These are phyloP conservation scores for Drosophila fulvimacula DNA, from an alignment of 2,888 invertebrate genomes.

Conservation along the genomic window DNA sequence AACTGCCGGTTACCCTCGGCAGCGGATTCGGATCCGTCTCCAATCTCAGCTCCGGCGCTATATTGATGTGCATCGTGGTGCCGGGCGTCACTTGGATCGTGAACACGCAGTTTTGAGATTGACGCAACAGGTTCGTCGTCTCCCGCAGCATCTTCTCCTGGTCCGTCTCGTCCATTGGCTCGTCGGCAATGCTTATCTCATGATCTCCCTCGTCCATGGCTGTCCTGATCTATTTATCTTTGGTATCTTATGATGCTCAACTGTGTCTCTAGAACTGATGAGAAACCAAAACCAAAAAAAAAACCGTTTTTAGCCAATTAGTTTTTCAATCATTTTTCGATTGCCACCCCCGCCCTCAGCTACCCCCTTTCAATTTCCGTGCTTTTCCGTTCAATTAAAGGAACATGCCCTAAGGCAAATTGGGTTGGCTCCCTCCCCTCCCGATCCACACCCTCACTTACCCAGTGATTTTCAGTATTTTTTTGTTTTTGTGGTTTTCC, in stretches of 20 bases:
- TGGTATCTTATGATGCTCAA: background rate
- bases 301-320: constrained; percentile 4
- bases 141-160: constrained; percentile 9
- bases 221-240: background rate
- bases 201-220: constrained; percentile 20
- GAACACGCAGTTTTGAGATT: background rate
- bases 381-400: constrained; percentile 40
- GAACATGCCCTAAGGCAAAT: constrained; percentile 39
- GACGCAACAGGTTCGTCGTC: background rate
- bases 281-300: background rate
- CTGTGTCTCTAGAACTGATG: background rate
- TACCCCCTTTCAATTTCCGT: constrained; percentile 33
- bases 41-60: background rate
- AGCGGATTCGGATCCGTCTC: background rate
- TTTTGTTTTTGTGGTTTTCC: background rate
- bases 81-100: constrained; percentile 10
- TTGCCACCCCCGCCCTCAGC: background rate
- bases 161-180: background rate
- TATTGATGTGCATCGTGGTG: constrained; percentile 21
- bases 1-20: background rate
- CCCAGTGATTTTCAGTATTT: background rate
- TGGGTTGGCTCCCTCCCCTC: background rate
- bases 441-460: background rate
- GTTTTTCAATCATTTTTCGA: constrained; percentile 15
- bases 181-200: background rate